Conservation (phyloP, 2,113 vertebrate species). For the Pseudolaguvia tuberculata region DNA sequence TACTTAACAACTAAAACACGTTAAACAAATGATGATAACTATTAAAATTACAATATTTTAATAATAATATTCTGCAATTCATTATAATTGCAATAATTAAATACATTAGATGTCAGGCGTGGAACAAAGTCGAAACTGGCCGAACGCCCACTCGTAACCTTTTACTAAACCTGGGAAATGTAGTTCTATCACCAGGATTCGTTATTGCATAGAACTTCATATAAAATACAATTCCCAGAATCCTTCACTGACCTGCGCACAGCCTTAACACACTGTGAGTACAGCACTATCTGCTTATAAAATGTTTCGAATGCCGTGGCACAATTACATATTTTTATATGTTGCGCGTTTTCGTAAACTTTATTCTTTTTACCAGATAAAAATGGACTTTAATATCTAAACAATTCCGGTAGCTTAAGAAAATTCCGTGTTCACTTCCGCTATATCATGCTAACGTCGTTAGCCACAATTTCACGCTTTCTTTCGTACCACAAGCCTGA, state of each 20-base stretch:
- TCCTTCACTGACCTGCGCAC: background rate
- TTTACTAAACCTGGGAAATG: slow-evolving; percentile 37
- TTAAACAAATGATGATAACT: background rate
- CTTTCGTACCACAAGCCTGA: background rate
- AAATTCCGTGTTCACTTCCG: background rate
- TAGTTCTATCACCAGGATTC: slow-evolving; percentile 8
- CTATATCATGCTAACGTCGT: background rate
- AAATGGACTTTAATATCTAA: background rate
- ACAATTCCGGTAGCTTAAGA: background rate
- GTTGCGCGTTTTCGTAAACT: background rate
- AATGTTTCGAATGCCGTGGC: background rate
- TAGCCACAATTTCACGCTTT: background rate
- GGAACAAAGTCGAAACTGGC: background rate
- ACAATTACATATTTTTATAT: background rate
- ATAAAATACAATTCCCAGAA: slow-evolving; percentile 56
- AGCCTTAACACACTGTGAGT: slow-evolving; percentile 54
- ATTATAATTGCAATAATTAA: background rate
- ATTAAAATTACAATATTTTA: background rate
- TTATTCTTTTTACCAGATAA: background rate
- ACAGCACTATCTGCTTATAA: slow-evolving; percentile 12
- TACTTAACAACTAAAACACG: background rate
- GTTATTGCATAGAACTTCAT: rapidly evolving
- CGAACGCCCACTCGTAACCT: background rate
- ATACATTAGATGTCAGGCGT: background rate
- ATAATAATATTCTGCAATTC: background rate